Evolutionary conservation across 1,140 invertebrate species (phyloP).

Genomic region (Paracyclopina nana): DNA sequence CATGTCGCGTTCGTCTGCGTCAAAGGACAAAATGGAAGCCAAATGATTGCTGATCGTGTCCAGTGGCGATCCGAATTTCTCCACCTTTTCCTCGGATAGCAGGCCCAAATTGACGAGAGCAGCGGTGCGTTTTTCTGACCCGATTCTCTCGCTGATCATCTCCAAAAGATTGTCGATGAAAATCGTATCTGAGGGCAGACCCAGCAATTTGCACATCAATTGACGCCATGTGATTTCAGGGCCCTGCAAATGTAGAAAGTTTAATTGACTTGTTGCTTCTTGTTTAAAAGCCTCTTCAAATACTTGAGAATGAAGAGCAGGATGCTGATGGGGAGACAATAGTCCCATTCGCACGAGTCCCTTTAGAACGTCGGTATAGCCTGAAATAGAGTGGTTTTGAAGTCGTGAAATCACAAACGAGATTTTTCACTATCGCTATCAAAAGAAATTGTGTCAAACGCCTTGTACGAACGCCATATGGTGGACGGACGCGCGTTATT

Average conservation of each 20-base stretch:
- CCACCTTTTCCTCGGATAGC: slow-evolving; percentile 51
- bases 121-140: slow-evolving; percentile 40
- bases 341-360: slow-evolving; percentile 67
- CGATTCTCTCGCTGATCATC: slow-evolving; percentile 49
- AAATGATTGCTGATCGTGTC: slow-evolving; percentile 53
- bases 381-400: slow-evolving; percentile 30
- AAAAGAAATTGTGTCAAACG: neutral
- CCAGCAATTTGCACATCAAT: slow-evolving; percentile 64
- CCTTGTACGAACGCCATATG: too few species aligned
- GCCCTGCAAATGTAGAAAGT: slow-evolving; percentile 35
- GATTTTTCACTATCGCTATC: neutral
- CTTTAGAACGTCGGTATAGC: slow-evolving; percentile 68
- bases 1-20: slow-evolving; percentile 73
- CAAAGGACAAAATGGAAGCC: slow-evolving; percentile 42
- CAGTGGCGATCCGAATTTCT: slow-evolving; percentile 64
- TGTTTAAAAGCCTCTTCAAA: too few species aligned
- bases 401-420: slow-evolving; percentile 3
- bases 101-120: slow-evolving; percentile 67
- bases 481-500: too few species aligned
- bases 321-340: slow-evolving; percentile 62
- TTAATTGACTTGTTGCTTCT: too few species aligned
- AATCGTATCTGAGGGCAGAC: slow-evolving; percentile 23
- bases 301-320: slow-evolving; percentile 51
- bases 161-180: neutral
- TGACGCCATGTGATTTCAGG: slow-evolving; percentile 87